These are phyloP conservation scores for Delichon dasypus DNA, from an alignment of 2,797 vertebrate genomes.

Conservation along the genomic window DNA sequence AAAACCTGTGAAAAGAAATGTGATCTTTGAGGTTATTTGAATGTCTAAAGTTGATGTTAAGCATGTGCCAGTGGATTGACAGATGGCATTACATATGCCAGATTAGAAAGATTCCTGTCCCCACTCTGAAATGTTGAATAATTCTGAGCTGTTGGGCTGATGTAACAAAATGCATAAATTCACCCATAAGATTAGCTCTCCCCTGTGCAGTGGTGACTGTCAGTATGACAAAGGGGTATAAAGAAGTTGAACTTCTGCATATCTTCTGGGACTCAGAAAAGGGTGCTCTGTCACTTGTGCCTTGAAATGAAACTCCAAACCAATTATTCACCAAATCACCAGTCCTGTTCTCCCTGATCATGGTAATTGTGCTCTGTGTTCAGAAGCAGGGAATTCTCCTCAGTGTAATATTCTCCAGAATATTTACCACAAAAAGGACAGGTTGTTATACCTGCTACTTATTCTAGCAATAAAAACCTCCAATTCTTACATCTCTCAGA, in stretches of 20 bases:
- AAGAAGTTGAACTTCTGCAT: neutral
- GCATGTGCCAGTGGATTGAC: neutral
- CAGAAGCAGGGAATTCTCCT: neutral
- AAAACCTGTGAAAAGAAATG: neutral
- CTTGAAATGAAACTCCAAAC: neutral
- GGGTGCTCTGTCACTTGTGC: neutral
- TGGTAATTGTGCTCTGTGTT: neutral
- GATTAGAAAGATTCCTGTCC: neutral
- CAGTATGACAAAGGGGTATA: neutral
- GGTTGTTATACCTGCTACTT: neutral
- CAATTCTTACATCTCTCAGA: neutral
- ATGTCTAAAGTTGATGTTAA: neutral
- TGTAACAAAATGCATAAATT: neutral
- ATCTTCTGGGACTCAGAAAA: neutral
- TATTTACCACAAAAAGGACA: neutral
- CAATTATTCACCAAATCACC: neutral
- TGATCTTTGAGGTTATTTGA: neutral
- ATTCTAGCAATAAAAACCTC: neutral
- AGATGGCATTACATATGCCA: neutral
- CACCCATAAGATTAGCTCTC: neutral
- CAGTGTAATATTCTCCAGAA: neutral
- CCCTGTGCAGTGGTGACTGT: neutral
- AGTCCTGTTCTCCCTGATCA: neutral
- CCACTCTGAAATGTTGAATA: neutral
- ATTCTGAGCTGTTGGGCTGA: neutral